Percentiles rank a stretch among this genome's conserved stretches.
These are phyloP conservation scores for Hycleus cichorii DNA, from an alignment of 1,140 invertebrate species.

Conservation along the genomic window DNA sequence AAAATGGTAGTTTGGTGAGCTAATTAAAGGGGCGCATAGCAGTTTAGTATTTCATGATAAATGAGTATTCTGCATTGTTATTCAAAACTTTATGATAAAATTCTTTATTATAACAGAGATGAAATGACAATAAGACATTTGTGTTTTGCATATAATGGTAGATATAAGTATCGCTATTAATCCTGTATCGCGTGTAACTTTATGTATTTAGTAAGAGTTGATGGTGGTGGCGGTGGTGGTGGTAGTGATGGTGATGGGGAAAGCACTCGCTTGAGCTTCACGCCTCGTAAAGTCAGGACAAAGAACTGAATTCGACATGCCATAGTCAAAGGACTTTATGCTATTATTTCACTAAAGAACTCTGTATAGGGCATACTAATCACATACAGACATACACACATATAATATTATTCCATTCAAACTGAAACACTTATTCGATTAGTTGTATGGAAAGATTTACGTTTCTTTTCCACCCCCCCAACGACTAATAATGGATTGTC, in stretches of 20 bases:
- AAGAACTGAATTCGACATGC: conserved; percentile 21
- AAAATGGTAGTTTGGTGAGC: no score
- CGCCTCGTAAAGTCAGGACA: conserved; percentile 19
- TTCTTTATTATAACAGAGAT: no score
- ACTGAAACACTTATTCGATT: not conserved
- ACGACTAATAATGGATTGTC: not conserved
- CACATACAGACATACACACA: not conserved
- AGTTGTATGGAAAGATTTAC: not conserved
- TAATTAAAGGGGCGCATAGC: no score
- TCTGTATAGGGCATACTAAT: conserved; percentile 10
- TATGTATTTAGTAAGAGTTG: not conserved
- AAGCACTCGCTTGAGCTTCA: conserved; percentile 20
- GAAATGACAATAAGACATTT: not conserved
- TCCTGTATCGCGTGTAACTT: conserved; percentile 16
- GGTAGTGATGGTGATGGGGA: not conserved
- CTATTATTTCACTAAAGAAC: conserved; percentile 10
- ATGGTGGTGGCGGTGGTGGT: no score
- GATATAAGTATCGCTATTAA: conserved; percentile 20
- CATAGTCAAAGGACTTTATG: conserved; percentile 20
- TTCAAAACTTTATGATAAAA: no score
- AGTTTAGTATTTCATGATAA: no score
- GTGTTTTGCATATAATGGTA: conserved; percentile 17
- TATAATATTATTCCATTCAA: not conserved
- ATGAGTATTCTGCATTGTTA: no score
- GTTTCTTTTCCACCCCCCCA: not conserved